These are phyloP conservation scores for Cyanistes caeruleus DNA, from an alignment of 2,113 vertebrate genomes.

Conservation along the genomic window DNA sequence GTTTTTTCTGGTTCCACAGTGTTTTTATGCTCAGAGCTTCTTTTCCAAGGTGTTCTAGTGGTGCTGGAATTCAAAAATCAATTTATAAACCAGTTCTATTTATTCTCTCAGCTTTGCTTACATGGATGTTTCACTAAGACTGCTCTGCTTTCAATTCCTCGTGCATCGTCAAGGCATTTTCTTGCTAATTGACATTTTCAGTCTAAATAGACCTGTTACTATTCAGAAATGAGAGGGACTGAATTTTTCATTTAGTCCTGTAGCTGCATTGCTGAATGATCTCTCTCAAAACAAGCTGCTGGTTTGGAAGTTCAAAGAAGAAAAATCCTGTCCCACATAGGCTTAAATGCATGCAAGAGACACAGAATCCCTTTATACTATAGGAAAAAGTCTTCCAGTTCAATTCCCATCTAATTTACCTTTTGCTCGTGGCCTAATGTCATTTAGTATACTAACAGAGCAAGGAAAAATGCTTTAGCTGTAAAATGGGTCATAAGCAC, in stretches of 20 bases:
- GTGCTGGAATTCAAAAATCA: neutral
- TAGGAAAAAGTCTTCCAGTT: neutral
- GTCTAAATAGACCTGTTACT: neutral
- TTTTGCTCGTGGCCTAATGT: neutral
- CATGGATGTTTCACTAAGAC: neutral
- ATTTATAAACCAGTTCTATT: neutral
- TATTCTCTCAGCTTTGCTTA: neutral
- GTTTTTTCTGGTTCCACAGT: neutral
- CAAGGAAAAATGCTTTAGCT: neutral
- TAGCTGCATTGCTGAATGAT: neutral
- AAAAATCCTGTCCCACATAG: neutral
- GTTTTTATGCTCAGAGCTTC: neutral
- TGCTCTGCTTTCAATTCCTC: neutral
- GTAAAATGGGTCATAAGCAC: neutral
- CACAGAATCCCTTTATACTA: neutral
- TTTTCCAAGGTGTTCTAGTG: neutral
- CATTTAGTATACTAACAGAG: neutral
- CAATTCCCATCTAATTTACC: neutral
- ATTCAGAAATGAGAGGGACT: neutral
- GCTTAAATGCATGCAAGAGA: neutral
- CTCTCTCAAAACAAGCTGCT: neutral
- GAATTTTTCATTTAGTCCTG: neutral
- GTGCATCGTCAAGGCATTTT: neutral
- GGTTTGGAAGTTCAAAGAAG: neutral
- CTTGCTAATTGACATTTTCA: neutral